Evolutionary conservation across 2,113 vertebrate species (phyloP).

Genomic region (Uropsilus gracilis): DNA sequence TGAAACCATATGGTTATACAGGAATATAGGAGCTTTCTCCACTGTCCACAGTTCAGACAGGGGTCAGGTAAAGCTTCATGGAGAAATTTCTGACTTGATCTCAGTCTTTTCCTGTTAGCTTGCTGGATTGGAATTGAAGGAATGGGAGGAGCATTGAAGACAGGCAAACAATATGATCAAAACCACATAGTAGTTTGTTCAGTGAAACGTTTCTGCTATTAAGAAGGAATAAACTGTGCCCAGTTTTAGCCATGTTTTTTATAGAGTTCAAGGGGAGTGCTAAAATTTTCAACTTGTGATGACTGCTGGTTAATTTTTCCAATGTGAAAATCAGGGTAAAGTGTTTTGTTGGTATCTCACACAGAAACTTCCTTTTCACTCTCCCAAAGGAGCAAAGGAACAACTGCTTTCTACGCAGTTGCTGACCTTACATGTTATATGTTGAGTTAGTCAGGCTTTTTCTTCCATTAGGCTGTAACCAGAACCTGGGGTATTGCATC

Average conservation of each 20-base stretch:
- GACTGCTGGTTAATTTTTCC: neutral
- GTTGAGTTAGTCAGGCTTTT: too few species aligned
- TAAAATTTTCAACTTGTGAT: neutral
- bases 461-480: too few species aligned
- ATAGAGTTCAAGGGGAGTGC: neutral
- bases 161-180: neutral
- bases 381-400: neutral
- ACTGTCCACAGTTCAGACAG: neutral
- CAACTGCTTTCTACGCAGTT: neutral
- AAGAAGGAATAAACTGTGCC: neutral
- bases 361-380: neutral
- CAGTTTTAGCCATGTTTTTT: neutral
- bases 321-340: neutral
- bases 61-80: neutral
- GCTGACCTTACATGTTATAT: neutral
- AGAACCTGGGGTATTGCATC: too few species aligned
- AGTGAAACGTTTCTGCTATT: neutral
- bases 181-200: neutral
- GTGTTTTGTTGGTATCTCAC: neutral
- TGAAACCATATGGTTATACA: neutral
- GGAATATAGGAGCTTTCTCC: neutral
- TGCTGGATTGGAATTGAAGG: neutral
- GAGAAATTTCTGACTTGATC: neutral
- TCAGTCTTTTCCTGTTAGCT: neutral
- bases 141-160: neutral